A percentile compares a stretch with the other conserved stretches of the same genome.
These are phyloP conservation scores for Globodera rostochiensis DNA, from an alignment of 1,140 invertebrate species.

Conservation along the genomic window DNA sequence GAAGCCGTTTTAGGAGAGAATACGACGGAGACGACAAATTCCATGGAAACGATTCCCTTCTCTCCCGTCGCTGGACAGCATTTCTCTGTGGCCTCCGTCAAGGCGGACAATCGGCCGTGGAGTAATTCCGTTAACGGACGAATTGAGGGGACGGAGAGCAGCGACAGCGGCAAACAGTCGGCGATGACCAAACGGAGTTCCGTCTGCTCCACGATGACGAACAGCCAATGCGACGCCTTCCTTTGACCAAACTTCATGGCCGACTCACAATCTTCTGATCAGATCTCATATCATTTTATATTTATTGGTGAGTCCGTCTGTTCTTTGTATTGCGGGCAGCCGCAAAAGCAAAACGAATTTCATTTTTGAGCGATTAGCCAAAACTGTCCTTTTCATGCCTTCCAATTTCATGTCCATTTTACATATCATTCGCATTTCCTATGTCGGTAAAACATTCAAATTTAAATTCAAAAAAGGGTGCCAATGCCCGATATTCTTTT, in stretches of 20 bases:
- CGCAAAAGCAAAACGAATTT: no score
- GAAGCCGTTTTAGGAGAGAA: neutral
- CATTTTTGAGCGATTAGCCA: no score
- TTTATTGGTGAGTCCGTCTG: neutral
- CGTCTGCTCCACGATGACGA: conserved; percentile 21
- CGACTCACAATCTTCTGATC: no score
- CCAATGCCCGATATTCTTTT: no score
- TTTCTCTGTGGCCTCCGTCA: neutral
- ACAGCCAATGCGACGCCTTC: conserved; percentile 28
- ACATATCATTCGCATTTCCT: no score
- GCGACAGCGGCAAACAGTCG: conserved; percentile 2
- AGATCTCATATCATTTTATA: neutral
- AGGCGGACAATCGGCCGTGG: conserved; percentile 7
- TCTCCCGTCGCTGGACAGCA: conserved; percentile 4
- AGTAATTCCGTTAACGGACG: conserved; percentile 19
- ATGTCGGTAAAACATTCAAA: no score
- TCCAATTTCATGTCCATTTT: no score
- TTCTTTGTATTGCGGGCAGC: no score
- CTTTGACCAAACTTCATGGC: conserved; percentile 1
- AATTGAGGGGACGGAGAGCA: conserved; percentile 5
- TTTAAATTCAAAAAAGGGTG: no score
- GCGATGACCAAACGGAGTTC: conserved; percentile 24
- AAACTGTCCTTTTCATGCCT: no score
- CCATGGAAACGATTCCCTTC: conserved; percentile 21
- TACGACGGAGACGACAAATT: conserved; percentile 23